phyloP scores from a whole-genome alignment of 2,888 invertebrate species.

The Cephus pygmeus region DNA sequence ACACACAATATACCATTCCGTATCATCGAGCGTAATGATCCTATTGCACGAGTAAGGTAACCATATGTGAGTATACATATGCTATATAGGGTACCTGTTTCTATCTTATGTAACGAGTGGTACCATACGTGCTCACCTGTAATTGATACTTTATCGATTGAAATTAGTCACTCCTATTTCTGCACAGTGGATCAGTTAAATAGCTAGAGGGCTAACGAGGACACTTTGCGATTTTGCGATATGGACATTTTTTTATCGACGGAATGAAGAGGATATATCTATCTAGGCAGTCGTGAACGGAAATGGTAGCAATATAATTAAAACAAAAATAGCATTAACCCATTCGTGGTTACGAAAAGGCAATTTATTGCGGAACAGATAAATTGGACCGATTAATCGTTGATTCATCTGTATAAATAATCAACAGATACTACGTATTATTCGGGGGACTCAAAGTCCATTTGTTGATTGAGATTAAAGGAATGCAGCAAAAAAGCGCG shows the following conservation, averaged over 20 bases:
- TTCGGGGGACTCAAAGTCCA: not conserved
- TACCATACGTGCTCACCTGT: constrained; percentile 26
- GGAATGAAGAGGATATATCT: not conserved
- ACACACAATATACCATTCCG: not conserved
- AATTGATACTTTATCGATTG: constrained; percentile 3
- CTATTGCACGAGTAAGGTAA: not conserved
- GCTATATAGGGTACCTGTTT: not conserved
- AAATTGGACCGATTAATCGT: not conserved
- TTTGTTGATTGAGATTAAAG: not conserved
- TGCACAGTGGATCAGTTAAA: not conserved
- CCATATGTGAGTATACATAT: not conserved
- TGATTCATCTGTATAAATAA: not conserved
- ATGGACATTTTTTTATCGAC: not conserved
- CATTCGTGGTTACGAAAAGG: no score
- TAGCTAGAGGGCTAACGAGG: not conserved
- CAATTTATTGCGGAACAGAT: not conserved
- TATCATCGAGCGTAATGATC: constrained; percentile 9
- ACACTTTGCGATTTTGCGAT: not conserved
- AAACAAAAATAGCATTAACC: no score
- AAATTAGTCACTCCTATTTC: constrained; percentile 38
- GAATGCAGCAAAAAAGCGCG: not conserved
- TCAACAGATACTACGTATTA: not conserved
- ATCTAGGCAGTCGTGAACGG: not conserved
- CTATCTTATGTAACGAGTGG: constrained; percentile 35
- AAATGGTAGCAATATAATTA: no score